Base-by-base conservation (phyloP, 2,113 vertebrate genomes). In the Erinaceus europaeus region DNA sequence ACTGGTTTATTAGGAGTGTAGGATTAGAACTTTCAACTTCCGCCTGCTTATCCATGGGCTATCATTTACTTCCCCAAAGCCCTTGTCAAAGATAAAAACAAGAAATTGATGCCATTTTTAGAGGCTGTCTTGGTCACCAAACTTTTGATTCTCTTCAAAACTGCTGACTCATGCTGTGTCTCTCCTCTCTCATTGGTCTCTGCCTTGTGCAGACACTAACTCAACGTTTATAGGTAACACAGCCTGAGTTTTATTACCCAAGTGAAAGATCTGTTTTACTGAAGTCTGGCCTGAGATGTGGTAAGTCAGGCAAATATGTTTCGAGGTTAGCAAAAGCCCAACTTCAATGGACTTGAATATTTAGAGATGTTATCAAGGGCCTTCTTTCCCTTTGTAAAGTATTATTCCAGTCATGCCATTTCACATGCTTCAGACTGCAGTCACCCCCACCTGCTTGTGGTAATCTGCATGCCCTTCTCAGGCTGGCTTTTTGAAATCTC, bases 51-150 rank as follows among this genome's bases (percentile, higher is more conserved):
- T 53, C 42, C n/a, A 7, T 12, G 23, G n/a, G 52, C 21, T 7
- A 2, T 18, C 9, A 29, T 32, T 53, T 85, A 72, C 65, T 34
- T 29, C 84, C 75, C 9, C 44, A 71, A 69, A 29, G 52, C 46
- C 32, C 61, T 23, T 12, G 14, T 18, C 14, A 34, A 25, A 79
- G 23, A 20, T 75, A 77, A 88, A 92, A 73, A 52, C 36, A n/a
- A 83, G 57, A 85, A 67, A 75, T 61, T 23, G 61, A 79, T 85
- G 44, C 53, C 4, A 79, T 92, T 88, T 88, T 17, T 86, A 92
- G 83, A 61, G 27, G 8, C 53, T 44, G 3, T 15, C 36, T 23
- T 29, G 27, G 50, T 34, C 68, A 83, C 10, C 71, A 34, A 8
- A 13, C 29, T 86, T 84, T 67, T 42, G 27, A 72, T 78, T 77